These are phyloP conservation scores for Epistrophella euchroma DNA, from an alignment of 2,888 invertebrate species.

Conservation along the genomic window DNA sequence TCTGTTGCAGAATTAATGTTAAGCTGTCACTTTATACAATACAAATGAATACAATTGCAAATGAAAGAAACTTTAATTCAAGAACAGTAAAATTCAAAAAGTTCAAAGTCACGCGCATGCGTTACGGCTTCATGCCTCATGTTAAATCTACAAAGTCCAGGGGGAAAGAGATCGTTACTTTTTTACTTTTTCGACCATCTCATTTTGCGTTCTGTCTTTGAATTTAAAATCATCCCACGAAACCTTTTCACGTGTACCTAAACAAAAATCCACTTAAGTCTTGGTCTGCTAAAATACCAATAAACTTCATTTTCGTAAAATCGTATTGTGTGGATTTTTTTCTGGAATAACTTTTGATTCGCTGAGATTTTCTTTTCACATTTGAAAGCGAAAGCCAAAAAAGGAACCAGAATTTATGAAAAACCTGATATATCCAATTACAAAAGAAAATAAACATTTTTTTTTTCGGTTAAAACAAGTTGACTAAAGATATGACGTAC, in stretches of 20 bases:
- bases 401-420: constrained; percentile 45
- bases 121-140: constrained; percentile 61
- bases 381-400: constrained; percentile 73
- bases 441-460: constrained; percentile 39
- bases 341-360: constrained; percentile 12
- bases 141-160: constrained; percentile 20
- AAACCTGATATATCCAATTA: constrained; percentile 72
- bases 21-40: too few species aligned
- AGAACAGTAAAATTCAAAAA: constrained; percentile 1
- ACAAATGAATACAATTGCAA: too few species aligned
- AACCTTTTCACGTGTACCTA: constrained; percentile 32
- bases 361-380: constrained; percentile 48
- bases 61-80: too few species aligned
- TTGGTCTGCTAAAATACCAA: constrained; percentile 38
- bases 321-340: constrained; percentile 15
- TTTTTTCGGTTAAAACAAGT: constrained; percentile 58
- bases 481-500: constrained; percentile 34
- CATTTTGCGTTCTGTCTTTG: neutral
- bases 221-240: constrained; percentile 53
- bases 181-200: neutral
- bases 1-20: too few species aligned
- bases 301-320: constrained; percentile 32
- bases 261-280: constrained; percentile 16
- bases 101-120: constrained; percentile 56
- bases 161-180: neutral